Percentiles rank a stretch among this genome's conserved stretches.
Evolutionary conservation across 2,797 vertebrate species (phyloP).

Genomic region (Ciconia nigra): DNA sequence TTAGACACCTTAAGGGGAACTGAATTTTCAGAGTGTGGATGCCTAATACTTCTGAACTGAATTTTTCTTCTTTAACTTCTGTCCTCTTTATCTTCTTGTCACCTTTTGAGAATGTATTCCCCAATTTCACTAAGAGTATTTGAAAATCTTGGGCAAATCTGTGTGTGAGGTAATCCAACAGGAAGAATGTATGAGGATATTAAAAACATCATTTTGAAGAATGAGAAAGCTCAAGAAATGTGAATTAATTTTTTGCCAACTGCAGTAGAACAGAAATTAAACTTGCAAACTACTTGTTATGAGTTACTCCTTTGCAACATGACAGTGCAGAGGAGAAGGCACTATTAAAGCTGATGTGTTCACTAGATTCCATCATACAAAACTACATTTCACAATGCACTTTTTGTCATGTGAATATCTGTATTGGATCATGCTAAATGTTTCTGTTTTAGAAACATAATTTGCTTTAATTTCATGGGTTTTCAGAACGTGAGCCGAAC

Average conservation of each 20-base stretch:
- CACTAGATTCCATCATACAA: not conserved
- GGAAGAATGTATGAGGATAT: not conserved
- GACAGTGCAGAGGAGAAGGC: not conserved
- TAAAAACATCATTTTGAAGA: not conserved
- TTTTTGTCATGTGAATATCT: constrained; percentile 37
- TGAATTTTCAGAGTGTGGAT: not conserved
- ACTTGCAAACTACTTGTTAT: not conserved
- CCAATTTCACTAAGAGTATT: not conserved
- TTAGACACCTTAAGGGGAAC: not conserved
- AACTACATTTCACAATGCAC: not conserved
- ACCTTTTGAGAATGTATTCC: not conserved
- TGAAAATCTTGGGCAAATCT: not conserved
- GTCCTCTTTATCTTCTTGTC: not conserved
- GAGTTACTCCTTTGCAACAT: not conserved
- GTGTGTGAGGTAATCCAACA: not conserved
- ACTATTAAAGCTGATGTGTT: not conserved
- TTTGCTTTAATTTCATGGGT: constrained; percentile 39
- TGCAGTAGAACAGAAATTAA: not conserved
- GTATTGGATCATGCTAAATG: not conserved
- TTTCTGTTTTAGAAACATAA: constrained; percentile 42
- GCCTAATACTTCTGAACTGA: not conserved
- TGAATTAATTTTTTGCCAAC: not conserved
- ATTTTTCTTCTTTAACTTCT: not conserved
- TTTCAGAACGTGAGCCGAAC: constrained; percentile 64
- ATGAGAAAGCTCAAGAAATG: not conserved